phyloP scores from a whole-genome alignment of 2,113 vertebrate genomes.

The Eudorcas thomsonii region DNA sequence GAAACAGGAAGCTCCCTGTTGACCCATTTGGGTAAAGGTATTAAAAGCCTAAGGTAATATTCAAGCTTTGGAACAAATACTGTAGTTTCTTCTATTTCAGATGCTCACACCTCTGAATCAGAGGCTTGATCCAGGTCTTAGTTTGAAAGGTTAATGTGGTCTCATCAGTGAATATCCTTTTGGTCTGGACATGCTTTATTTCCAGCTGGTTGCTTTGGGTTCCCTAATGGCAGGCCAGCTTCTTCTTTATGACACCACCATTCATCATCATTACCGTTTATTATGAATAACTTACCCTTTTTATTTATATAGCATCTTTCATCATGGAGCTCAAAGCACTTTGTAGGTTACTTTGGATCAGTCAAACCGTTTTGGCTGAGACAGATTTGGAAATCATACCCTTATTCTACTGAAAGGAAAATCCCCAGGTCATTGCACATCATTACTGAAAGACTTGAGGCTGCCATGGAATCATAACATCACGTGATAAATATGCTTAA shows the following conservation, averaged over 20 bases:
- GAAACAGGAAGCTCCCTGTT: not conserved
- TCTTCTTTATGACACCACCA: slow-evolving; percentile 4
- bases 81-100: not conserved
- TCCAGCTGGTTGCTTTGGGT: slow-evolving; percentile 11
- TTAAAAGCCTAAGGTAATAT: not conserved
- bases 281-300: slow-evolving; percentile 13
- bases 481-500: not conserved
- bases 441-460: not conserved
- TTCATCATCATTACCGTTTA: slow-evolving; percentile 44
- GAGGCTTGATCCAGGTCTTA: not conserved
- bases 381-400: not conserved
- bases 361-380: not conserved
- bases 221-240: slow-evolving; percentile 28
- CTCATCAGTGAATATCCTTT: not conserved
- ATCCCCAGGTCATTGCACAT: not conserved
- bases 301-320: slow-evolving; percentile 8
- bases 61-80: not conserved
- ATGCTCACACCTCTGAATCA: not conserved
- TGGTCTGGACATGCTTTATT: not conserved
- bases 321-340: not conserved
- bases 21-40: not conserved
- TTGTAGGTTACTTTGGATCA: not conserved
- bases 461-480: not conserved
- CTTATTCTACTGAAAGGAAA: not conserved
- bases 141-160: not conserved